These are phyloP conservation scores for Squalus acanthias DNA, from an alignment of 2,797 vertebrate genomes.

Conservation along the genomic window DNA sequence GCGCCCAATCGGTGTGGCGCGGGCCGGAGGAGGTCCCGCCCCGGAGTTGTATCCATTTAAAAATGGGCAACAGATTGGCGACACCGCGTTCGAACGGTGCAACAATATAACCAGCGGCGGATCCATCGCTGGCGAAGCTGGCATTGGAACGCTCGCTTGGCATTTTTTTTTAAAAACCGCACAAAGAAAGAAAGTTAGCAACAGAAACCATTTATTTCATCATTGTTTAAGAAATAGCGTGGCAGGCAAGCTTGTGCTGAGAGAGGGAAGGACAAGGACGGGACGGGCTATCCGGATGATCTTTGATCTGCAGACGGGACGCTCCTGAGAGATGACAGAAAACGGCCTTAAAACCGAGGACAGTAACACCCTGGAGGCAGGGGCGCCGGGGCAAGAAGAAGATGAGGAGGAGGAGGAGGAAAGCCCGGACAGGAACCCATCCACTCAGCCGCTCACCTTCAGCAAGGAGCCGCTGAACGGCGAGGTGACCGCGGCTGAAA, in stretches of 20 bases:
- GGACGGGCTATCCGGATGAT: background rate
- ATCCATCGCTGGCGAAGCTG: too few relatives aligned
- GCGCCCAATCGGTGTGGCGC: background rate
- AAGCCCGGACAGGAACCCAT: background rate
- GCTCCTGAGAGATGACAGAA: background rate
- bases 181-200: background rate
- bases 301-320: constrained; percentile 1
- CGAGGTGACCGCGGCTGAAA: background rate
- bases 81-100: background rate
- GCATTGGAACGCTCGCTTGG: too few relatives aligned
- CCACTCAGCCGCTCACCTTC: constrained; percentile 10
- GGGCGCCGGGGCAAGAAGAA: background rate
- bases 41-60: background rate
- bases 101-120: background rate
- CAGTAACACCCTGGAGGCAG: constrained; percentile 26
- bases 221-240: background rate
- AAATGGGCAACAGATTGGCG: background rate
- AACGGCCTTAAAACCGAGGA: background rate
- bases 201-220: background rate
- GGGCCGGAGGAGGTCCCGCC: too few relatives aligned
- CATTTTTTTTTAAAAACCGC: too few relatives aligned
- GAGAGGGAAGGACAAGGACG: background rate
- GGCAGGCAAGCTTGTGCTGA: background rate
- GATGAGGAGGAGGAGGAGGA: constrained; percentile 34
- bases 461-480: constrained; percentile 34